A percentile compares a stretch with the other conserved stretches of the same genome.
Evolutionary conservation across 2,888 invertebrate species (phyloP).

Genomic region (Perdita meconis): DNA sequence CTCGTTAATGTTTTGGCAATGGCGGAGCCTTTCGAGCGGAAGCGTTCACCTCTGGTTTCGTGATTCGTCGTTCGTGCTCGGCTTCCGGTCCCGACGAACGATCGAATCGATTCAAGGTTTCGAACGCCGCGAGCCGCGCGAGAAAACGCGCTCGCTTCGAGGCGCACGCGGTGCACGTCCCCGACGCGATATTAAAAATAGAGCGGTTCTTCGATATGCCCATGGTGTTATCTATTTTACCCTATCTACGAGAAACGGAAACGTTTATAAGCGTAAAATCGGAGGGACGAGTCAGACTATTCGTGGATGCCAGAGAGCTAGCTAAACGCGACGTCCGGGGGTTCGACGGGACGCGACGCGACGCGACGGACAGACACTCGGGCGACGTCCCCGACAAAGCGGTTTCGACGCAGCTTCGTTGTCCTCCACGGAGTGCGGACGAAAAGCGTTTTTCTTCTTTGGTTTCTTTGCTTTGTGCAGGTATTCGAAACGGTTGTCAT

Average conservation of each 20-base stretch:
- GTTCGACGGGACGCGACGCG: background rate
- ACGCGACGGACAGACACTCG: no score
- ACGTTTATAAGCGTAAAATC: constrained; percentile 25
- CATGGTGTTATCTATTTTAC: background rate
- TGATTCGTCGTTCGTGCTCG: no score
- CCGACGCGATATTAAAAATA: constrained; percentile 21
- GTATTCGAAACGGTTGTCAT: no score
- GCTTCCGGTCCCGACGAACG: background rate
- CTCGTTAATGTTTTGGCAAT: no score
- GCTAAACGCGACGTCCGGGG: constrained; percentile 25
- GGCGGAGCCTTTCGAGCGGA: background rate
- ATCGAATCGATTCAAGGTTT: constrained; percentile 1
- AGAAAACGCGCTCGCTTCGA: background rate
- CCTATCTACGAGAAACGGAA: constrained; percentile 3
- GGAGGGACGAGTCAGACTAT: constrained; percentile 24
- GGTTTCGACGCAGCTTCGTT: background rate
- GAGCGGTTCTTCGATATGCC: constrained; percentile 19
- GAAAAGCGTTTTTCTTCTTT: constrained; percentile 3
- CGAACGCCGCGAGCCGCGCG: no score
- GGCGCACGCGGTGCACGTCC: background rate
- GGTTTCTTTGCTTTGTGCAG: no score
- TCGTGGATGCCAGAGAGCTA: background rate
- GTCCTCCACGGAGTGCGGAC: constrained; percentile 8
- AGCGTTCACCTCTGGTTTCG: background rate
- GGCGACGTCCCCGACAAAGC: no score